Percentiles rank a stretch among this genome's conserved stretches.
These are phyloP conservation scores for Andricus quercusramuli DNA, from an alignment of 2,888 invertebrate genomes.

Conservation along the genomic window DNA sequence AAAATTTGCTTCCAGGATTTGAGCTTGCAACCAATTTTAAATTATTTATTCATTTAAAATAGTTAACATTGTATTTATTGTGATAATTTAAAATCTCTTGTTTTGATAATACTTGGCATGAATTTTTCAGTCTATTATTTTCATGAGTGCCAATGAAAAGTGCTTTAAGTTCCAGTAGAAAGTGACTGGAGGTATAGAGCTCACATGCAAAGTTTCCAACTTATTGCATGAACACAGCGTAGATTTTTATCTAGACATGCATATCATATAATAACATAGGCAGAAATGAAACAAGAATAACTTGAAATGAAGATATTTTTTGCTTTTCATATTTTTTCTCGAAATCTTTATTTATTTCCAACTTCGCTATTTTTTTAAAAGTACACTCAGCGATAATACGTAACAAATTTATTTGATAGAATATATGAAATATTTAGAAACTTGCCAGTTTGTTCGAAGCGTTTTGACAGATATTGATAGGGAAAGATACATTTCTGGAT, in stretches of 20 bases:
- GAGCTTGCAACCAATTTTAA: background rate
- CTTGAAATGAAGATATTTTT: constrained; percentile 27
- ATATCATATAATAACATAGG: constrained; percentile 18
- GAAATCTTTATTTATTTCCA: background rate
- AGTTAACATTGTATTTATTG: background rate
- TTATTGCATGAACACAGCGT: constrained; percentile 30
- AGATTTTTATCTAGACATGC: constrained; percentile 3
- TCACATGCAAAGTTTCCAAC: constrained; percentile 32
- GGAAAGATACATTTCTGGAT: too few relatives aligned
- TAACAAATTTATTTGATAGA: background rate
- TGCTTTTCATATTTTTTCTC: background rate
- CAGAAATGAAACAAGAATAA: constrained; percentile 27
- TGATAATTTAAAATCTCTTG: background rate
- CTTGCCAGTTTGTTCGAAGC: too few relatives aligned
- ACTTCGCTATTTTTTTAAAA: background rate
- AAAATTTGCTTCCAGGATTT: background rate
- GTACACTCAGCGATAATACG: background rate
- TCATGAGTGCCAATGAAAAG: constrained; percentile 22
- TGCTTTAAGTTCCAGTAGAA: constrained; percentile 29
- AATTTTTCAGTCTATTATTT: constrained; percentile 13
- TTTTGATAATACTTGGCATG: background rate
- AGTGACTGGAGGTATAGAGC: background rate
- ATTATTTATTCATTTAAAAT: background rate
- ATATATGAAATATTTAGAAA: too few relatives aligned
- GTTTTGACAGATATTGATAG: too few relatives aligned